Conservation (phyloP, 1,140 invertebrate species). For the Pseudomyrmex flavicornis region DNA sequence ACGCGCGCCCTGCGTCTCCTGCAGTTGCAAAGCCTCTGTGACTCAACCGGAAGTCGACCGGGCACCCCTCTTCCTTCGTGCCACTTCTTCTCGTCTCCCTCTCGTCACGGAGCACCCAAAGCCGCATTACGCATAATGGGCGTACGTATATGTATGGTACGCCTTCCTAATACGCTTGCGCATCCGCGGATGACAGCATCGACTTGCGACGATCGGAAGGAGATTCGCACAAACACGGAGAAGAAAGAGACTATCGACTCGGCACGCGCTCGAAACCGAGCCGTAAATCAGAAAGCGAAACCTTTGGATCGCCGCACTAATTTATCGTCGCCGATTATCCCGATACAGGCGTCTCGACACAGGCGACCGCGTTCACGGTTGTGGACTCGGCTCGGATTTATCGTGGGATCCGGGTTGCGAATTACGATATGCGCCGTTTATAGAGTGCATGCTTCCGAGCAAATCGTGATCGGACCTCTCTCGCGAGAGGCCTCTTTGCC, state of each 20-base stretch:
- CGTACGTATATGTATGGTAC: constrained; percentile 31
- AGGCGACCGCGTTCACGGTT: constrained; percentile 32
- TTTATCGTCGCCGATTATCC: constrained; percentile 42
- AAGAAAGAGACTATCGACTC: background rate
- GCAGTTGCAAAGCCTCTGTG: constrained; percentile 60
- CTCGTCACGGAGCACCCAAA: constrained; percentile 63
- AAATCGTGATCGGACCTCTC: constrained; percentile 31
- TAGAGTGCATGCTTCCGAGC: constrained; percentile 29
- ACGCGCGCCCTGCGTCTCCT: constrained; percentile 62
- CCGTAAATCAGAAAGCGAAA: constrained; percentile 49
- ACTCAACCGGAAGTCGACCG: constrained; percentile 73
- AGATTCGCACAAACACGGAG: background rate
- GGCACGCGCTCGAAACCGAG: constrained; percentile 53
- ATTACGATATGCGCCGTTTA: constrained; percentile 32
- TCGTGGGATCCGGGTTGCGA: constrained; percentile 37
- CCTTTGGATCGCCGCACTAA: constrained; percentile 22
- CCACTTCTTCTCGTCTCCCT: constrained; percentile 69
- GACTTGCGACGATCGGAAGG: constrained; percentile 11
- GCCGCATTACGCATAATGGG: constrained; percentile 74
- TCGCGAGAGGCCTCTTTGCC: background rate
- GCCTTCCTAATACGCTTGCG: constrained; percentile 62
- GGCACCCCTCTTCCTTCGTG: constrained; percentile 74
- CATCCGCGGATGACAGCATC: constrained; percentile 30
- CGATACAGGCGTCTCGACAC: constrained; percentile 3
- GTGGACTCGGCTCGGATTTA: constrained; percentile 33